Conservation (phyloP, 2,113 vertebrate genomes). For the Spea bombifrons region DNA sequence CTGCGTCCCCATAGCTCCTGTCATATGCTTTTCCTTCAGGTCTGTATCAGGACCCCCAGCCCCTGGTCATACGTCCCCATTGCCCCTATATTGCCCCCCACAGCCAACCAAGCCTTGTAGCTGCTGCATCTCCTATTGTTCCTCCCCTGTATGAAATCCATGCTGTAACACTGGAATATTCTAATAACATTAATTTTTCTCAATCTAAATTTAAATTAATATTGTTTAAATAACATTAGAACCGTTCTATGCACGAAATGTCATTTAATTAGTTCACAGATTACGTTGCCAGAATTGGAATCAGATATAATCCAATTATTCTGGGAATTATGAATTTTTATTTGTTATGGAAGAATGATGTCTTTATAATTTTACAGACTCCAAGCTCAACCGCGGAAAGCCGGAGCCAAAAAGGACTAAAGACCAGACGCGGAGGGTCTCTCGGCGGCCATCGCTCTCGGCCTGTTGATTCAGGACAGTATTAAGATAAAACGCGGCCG, state of each 20-base stretch:
- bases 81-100: no score
- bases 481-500: background rate
- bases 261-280: background rate
- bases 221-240: background rate
- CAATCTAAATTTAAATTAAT: no score
- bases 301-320: background rate
- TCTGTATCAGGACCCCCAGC: no score
- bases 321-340: background rate
- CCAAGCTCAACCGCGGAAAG: constrained; percentile 13
- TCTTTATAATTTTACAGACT: background rate
- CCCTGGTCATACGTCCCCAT: no score
- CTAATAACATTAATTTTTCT: no score
- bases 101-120: no score
- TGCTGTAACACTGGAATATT: no score
- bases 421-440: background rate
- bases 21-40: no score
- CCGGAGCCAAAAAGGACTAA: constrained; percentile 19
- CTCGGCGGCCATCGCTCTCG: background rate
- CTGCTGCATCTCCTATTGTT: no score
- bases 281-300: no score
- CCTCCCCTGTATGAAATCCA: no score
- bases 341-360: background rate
- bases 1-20: no score
- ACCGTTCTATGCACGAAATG: background rate
- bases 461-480: background rate